Conservation (phyloP, 2,797 vertebrate genomes). For the Pseudomugil tenellus region DNA sequence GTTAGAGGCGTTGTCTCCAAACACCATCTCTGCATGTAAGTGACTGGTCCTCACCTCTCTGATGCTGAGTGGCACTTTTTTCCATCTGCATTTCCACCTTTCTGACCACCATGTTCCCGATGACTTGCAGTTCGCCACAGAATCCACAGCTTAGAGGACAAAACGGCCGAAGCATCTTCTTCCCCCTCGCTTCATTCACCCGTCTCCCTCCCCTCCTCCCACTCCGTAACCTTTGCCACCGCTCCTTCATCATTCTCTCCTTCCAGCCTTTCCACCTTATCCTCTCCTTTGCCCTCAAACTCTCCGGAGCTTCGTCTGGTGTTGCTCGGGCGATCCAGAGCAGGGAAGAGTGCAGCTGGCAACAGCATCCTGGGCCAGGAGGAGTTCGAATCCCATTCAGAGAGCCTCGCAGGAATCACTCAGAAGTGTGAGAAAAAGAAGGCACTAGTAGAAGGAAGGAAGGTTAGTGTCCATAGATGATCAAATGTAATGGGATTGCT, state of each 20-base stretch:
- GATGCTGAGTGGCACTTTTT: neutral
- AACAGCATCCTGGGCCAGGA: slow-evolving; percentile 75
- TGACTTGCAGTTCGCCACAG: slow-evolving; percentile 69
- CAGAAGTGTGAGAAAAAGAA: slow-evolving; percentile 76
- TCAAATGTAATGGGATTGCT: neutral
- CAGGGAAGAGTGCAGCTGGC: slow-evolving; percentile 80
- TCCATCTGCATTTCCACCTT: neutral
- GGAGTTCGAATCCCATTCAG: slow-evolving; percentile 60
- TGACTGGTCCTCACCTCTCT: slow-evolving; percentile 9
- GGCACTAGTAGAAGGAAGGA: slow-evolving; percentile 59
- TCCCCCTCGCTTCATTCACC: slow-evolving; percentile 20
- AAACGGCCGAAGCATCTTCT: slow-evolving; percentile 42
- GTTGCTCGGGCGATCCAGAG: slow-evolving; percentile 76
- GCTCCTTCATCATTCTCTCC: slow-evolving; percentile 4
- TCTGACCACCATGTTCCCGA: neutral
- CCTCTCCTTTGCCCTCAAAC: slow-evolving; percentile 10
- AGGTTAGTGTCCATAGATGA: slow-evolving; percentile 54
- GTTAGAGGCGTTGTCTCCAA: slow-evolving; percentile 46
- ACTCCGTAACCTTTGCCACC: slow-evolving; percentile 7
- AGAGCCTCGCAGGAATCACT: slow-evolving; percentile 56
- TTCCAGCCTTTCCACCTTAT: neutral
- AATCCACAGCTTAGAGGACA: slow-evolving; percentile 64
- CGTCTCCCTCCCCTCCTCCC: slow-evolving; percentile 19
- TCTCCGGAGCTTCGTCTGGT: slow-evolving; percentile 77
- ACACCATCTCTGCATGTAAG: slow-evolving; percentile 69